These are phyloP conservation scores for Anomalospiza imberbis DNA, from an alignment of 2,797 vertebrate genomes.

Conservation along the genomic window DNA sequence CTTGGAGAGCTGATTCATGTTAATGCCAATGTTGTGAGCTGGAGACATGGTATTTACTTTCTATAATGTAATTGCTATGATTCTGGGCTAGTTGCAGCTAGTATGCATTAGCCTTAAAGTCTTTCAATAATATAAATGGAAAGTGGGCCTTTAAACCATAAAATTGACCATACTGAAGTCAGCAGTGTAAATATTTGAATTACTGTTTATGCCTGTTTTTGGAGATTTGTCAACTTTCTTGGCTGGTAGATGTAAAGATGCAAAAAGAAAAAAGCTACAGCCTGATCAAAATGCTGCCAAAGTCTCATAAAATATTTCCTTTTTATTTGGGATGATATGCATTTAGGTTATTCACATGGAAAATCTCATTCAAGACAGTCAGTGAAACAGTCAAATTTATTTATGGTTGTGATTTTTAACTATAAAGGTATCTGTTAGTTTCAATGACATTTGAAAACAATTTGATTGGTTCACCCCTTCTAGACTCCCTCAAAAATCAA, in stretches of 20 bases:
- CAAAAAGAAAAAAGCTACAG: neutral
- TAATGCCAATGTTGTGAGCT: neutral
- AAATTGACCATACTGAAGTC: neutral
- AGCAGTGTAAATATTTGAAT: neutral
- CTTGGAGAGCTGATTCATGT: neutral
- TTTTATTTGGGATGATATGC: neutral
- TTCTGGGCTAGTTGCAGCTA: neutral
- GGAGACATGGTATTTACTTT: neutral
- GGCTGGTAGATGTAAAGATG: neutral
- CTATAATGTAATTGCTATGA: neutral
- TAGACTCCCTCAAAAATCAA: neutral
- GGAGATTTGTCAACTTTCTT: neutral
- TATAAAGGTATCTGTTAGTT: neutral
- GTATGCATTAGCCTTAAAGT: neutral
- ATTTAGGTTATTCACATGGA: neutral
- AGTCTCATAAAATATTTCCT: neutral
- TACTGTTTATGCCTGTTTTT: neutral
- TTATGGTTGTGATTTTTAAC: neutral
- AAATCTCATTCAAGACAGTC: neutral
- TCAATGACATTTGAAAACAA: neutral
- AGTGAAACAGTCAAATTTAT: neutral
- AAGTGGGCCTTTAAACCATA: neutral
- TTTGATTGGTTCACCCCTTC: neutral
- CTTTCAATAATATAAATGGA: neutral
- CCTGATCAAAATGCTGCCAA: neutral